Conservation (phyloP, 2,113 vertebrate genomes). For the Alexandromys fortis region DNA sequence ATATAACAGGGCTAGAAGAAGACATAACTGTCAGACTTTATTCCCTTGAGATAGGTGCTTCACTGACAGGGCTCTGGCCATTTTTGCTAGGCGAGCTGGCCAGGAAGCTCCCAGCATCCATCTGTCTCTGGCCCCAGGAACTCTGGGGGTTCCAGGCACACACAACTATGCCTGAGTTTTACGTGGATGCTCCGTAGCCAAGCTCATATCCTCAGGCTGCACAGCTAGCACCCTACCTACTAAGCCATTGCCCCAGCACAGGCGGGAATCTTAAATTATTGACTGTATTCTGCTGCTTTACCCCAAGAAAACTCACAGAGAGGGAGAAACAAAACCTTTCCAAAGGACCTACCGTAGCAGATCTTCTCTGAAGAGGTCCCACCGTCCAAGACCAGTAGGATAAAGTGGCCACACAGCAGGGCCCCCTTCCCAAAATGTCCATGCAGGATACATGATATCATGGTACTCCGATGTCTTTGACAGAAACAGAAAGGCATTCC, state of each 20-base stretch:
- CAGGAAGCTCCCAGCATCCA: background rate
- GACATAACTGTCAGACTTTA: background rate
- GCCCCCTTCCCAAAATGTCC: slow-evolving; percentile 99
- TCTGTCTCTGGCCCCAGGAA: background rate
- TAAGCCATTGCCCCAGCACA: background rate
- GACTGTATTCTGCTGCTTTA: background rate
- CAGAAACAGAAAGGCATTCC: slow-evolving; percentile 63
- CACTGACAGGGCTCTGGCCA: background rate
- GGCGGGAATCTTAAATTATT: background rate
- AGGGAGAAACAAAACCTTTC: background rate
- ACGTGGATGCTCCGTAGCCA: background rate
- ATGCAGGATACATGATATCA: slow-evolving; percentile 99
- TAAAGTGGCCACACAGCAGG: slow-evolving; percentile 99
- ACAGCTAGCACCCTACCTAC: background rate
- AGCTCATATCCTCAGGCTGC: background rate
- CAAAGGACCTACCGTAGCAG: slow-evolving; percentile 89
- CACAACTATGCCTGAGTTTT: background rate
- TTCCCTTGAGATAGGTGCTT: background rate
- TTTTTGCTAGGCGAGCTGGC: background rate
- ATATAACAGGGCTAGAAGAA: background rate
- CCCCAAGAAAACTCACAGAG: slow-evolving; percentile 29
- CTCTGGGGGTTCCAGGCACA: background rate
- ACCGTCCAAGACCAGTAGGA: slow-evolving; percentile 96
- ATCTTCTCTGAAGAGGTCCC: slow-evolving; percentile 97
- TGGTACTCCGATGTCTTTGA: slow-evolving; percentile 93